Evolutionary conservation across 1,140 invertebrate genomes (phyloP).

Genomic region (Pygmarrhopalites habei): DNA sequence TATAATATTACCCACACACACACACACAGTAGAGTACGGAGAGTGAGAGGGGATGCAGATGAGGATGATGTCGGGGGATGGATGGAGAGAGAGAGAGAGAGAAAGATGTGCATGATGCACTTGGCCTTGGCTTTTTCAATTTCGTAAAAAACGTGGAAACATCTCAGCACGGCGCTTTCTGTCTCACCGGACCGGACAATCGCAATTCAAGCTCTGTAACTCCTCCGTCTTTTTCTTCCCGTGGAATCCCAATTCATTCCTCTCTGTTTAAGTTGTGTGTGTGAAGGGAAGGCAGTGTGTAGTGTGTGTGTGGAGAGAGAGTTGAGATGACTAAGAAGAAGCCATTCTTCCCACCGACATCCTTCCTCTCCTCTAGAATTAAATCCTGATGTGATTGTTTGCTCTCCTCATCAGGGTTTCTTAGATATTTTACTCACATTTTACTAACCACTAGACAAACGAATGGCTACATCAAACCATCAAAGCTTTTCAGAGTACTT

Average conservation of each 20-base stretch:
- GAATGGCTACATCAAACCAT: background rate
- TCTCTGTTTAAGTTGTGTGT: background rate
- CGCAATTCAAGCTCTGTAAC: background rate
- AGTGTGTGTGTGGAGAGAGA: background rate
- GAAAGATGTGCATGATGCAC: conserved; percentile 30
- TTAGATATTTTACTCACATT: conserved; percentile 15
- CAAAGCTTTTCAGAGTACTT: too few species aligned
- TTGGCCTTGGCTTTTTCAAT: conserved; percentile 24
- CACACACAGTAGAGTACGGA: too few species aligned
- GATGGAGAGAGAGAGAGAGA: too few species aligned
- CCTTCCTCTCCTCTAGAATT: background rate
- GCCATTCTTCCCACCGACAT: conserved; percentile 10
- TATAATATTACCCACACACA: too few species aligned
- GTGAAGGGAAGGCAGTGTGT: too few species aligned
- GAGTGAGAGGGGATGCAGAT: too few species aligned
- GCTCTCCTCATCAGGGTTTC: conserved; percentile 27
- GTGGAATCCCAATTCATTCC: conserved; percentile 13
- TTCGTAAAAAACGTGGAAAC: conserved; percentile 24
- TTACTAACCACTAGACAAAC: conserved; percentile 6
- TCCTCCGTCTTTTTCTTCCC: background rate
- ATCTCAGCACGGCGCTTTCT: conserved; percentile 14
- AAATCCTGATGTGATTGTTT: conserved; percentile 10
- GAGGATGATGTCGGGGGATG: too few species aligned
- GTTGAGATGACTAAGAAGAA: background rate
- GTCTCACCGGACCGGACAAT: conserved; percentile 12